phyloP scores from a whole-genome alignment of 2,797 vertebrate species.

The Myioborus melanocephalus region DNA sequence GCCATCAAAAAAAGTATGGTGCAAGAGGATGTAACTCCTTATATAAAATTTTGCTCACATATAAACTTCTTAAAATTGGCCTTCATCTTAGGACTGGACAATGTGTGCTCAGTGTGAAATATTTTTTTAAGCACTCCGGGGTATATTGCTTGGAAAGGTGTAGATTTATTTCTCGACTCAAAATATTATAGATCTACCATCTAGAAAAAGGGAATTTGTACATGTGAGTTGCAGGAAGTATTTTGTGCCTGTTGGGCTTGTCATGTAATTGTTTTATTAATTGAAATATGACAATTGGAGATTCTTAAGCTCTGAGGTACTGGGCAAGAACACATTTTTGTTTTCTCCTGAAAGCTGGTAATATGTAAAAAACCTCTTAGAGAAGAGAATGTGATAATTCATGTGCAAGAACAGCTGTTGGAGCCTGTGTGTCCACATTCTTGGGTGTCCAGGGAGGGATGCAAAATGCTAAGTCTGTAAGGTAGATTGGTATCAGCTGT shows the following conservation, averaged over 20 bases:
- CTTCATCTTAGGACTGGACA: background rate
- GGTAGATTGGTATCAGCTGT: background rate
- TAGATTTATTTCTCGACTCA: background rate
- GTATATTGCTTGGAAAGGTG: background rate
- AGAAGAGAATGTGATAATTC: background rate
- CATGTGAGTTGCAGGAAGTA: background rate
- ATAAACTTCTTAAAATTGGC: background rate
- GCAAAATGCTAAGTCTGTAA: background rate
- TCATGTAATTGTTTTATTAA: background rate
- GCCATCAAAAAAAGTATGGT: background rate
- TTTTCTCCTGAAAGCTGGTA: background rate
- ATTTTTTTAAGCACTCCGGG: slow-evolving; percentile 16
- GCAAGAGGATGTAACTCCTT: background rate
- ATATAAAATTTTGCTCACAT: background rate
- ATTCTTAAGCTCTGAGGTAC: background rate
- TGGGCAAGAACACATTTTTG: background rate
- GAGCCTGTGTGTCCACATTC: background rate
- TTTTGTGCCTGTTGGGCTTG: background rate
- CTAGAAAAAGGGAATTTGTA: background rate
- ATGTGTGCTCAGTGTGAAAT: background rate
- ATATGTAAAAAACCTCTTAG: background rate
- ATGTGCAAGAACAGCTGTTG: background rate
- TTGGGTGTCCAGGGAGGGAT: background rate
- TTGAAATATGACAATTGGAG: background rate
- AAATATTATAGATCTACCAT: background rate